These are phyloP conservation scores for Choloepus hoffmanni DNA, from an alignment of 2,113 vertebrate genomes.

Conservation along the genomic window DNA sequence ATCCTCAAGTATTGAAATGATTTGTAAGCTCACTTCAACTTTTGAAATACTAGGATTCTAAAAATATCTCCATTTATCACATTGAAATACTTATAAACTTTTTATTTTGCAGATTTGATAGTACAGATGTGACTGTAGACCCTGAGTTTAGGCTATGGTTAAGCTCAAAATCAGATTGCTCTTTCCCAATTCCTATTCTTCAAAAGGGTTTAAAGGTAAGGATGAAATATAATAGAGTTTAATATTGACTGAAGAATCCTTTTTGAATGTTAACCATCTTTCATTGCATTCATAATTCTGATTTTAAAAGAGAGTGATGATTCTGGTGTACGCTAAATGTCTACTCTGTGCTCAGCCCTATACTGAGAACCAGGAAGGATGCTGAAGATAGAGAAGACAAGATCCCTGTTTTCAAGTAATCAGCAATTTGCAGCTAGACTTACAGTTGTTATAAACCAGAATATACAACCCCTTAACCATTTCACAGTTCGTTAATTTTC, in stretches of 20 bases:
- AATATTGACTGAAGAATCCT: neutral
- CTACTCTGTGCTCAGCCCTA: neutral
- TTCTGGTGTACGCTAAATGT: neutral
- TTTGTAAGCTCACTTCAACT: neutral
- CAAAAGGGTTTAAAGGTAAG: conserved; percentile 85
- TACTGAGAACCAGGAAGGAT: neutral
- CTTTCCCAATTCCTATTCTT: conserved; percentile 82
- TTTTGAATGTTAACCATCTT: neutral
- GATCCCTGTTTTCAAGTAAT: neutral
- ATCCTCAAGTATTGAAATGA: neutral
- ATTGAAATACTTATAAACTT: neutral
- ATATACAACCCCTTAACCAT: neutral
- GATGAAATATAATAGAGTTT: neutral
- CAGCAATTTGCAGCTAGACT: neutral
- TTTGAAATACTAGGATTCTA: neutral
- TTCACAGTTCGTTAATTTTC: neutral
- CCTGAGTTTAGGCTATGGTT: conserved; percentile 84
- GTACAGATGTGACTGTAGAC: conserved; percentile 42
- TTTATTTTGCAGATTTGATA: conserved; percentile 74
- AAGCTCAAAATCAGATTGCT: conserved; percentile 77
- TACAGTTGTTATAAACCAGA: neutral
- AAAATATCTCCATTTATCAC: neutral
- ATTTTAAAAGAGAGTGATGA: neutral
- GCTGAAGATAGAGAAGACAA: neutral
- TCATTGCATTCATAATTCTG: neutral